A percentile compares a stretch with the other conserved stretches of the same genome.
Evolutionary conservation across 1,140 invertebrate species (phyloP).

Genomic region (Scaptomyza hsui): DNA sequence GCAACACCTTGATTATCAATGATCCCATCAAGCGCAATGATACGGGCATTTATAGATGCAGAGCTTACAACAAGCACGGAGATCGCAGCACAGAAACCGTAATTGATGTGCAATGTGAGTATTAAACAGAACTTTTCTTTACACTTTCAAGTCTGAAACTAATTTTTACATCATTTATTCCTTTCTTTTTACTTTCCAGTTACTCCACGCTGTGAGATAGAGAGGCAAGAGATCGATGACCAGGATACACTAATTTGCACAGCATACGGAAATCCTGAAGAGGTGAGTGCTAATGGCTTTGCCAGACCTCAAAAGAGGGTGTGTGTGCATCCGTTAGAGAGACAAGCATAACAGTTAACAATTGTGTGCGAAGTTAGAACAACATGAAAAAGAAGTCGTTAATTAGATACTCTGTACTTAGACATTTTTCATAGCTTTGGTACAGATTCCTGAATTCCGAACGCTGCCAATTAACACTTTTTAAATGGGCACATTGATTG

Average conservation of each 20-base stretch:
- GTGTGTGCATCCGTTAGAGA: background rate
- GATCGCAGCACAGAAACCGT: conserved; percentile 63
- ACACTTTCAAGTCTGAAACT: conserved; percentile 10
- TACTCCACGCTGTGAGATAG: conserved; percentile 93
- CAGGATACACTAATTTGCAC: conserved; percentile 91
- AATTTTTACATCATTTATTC: conserved; percentile 27
- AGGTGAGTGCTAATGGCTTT: conserved; percentile 84
- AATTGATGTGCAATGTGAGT: conserved; percentile 83
- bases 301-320: background rate
- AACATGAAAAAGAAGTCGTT: background rate
- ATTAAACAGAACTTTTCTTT: background rate
- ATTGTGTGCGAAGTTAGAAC: background rate
- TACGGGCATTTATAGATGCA: conserved; percentile 71
- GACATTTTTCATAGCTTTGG: no score
- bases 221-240: conserved; percentile 89
- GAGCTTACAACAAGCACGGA: conserved; percentile 77
- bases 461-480: no score
- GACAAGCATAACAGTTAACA: background rate
- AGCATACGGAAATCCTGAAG: conserved; percentile 91
- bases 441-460: background rate
- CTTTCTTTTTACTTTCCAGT: conserved; percentile 86
- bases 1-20: conserved; percentile 77
- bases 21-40: conserved; percentile 67
- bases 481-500: background rate
- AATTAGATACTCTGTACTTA: background rate